Percentiles rank a stretch among this genome's conserved stretches.
Evolutionary conservation across 2,797 vertebrate species (phyloP).

Genomic region (Brachyalestes nurse): DNA sequence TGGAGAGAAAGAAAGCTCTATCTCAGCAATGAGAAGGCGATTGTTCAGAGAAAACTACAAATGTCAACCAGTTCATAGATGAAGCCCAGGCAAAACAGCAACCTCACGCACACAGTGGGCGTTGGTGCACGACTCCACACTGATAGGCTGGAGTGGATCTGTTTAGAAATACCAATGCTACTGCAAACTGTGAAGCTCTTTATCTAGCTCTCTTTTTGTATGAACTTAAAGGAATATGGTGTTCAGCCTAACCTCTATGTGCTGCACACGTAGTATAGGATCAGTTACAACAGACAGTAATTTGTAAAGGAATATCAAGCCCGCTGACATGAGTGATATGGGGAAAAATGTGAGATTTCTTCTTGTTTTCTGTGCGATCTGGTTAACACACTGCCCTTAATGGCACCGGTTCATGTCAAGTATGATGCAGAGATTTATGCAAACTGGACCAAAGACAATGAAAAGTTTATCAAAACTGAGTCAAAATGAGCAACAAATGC

Average conservation of each 20-base stretch:
- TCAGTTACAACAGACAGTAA: too few species aligned
- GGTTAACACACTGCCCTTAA: too few species aligned
- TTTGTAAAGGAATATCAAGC: too few species aligned
- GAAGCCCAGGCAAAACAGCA: conserved; percentile 21
- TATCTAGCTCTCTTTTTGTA: too few species aligned
- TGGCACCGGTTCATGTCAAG: too few species aligned
- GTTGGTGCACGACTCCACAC: neutral
- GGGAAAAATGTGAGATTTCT: too few species aligned
- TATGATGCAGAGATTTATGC: too few species aligned
- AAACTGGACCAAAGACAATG: too few species aligned
- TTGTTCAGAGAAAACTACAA: conserved; percentile 45
- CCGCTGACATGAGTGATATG: too few species aligned
- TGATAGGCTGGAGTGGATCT: neutral
- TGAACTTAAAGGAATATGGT: neutral
- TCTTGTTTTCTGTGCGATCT: too few species aligned
- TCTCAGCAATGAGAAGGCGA: conserved; percentile 38
- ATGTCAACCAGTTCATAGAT: conserved; percentile 40
- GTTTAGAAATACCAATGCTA: neutral
- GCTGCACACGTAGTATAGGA: neutral
- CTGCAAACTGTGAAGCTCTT: neutral
- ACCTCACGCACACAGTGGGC: neutral
- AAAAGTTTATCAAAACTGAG: too few species aligned
- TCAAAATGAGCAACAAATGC: too few species aligned
- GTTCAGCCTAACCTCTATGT: neutral
- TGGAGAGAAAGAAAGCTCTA: conserved; percentile 39